Conservation (phyloP, 53 echinoderm and acorn worm genomes). For the Apostichopus leukothele region DNA sequence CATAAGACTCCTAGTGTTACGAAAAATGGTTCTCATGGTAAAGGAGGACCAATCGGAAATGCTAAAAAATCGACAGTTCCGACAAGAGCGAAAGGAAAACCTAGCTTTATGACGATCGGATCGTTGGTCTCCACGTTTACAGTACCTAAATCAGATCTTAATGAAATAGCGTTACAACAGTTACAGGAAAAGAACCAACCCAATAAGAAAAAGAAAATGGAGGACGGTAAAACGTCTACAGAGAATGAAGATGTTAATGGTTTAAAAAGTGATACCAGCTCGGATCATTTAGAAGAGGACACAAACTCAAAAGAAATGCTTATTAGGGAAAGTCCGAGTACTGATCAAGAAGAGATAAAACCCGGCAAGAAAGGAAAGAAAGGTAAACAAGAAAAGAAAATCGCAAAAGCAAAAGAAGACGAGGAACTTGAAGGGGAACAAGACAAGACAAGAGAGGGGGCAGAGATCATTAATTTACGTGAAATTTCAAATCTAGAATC, state of each 20-base stretch:
- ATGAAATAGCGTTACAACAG: slow-evolving; percentile 16
- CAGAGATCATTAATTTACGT: neutral
- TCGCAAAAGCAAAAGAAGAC: neutral
- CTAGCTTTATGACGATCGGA: slow-evolving; percentile 23
- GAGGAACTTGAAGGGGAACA: neutral
- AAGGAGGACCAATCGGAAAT: neutral
- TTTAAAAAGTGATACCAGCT: neutral
- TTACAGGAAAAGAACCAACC: neutral
- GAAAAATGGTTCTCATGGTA: neutral
- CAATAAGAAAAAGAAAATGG: neutral
- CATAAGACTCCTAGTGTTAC: neutral
- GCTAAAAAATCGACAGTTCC: neutral
- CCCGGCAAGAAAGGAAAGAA: neutral
- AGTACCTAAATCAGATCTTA: slow-evolving; percentile 12
- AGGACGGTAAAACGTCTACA: neutral
- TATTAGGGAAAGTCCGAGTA: neutral
- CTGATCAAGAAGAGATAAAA: neutral
- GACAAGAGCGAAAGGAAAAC: slow-evolving; percentile 4
- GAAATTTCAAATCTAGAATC: neutral
- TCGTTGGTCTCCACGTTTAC: slow-evolving; percentile 25
- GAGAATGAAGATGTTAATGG: neutral
- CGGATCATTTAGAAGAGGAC: neutral
- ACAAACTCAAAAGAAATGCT: neutral
- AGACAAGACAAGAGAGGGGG: neutral
- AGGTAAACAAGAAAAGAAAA: neutral